Evolutionary conservation across 1,140 invertebrate genomes (phyloP).

Genomic region (Himalopsyche phryganea): DNA sequence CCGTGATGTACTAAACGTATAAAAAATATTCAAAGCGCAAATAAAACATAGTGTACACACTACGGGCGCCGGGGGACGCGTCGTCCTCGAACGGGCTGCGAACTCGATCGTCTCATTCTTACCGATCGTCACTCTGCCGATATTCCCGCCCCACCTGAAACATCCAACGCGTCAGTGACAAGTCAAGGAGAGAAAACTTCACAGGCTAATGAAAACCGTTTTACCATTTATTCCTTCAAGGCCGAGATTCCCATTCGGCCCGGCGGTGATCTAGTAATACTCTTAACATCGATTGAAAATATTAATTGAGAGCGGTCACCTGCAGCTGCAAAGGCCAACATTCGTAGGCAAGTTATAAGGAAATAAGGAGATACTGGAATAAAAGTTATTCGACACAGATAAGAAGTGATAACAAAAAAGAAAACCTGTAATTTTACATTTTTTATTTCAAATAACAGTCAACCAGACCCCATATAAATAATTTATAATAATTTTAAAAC

Average conservation of each 20-base stretch:
- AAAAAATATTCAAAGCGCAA: constrained; percentile 27
- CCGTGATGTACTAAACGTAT: constrained; percentile 15
- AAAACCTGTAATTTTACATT: not conserved
- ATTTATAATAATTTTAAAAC: constrained; percentile 23
- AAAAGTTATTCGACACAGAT: not conserved
- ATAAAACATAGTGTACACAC: constrained; percentile 24
- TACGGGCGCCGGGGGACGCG: not conserved
- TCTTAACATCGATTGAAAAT: no score
- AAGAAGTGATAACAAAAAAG: not conserved
- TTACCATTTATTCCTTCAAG: constrained; percentile 10
- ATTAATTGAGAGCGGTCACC: no score
- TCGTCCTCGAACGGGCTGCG: constrained; percentile 3
- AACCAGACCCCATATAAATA: constrained; percentile 26
- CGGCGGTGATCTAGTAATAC: no score
- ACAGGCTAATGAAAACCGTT: not conserved
- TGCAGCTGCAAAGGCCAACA: no score
- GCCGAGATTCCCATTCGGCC: not conserved
- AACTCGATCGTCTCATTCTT: no score
- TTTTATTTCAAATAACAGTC: constrained; percentile 27
- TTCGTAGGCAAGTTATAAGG: no score
- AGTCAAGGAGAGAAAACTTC: not conserved
- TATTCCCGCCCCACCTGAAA: constrained; percentile 23
- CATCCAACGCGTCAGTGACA: constrained; percentile 20
- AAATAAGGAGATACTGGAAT: no score
- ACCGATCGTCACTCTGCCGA: no score